These are phyloP conservation scores for Hemibagrus wyckioides DNA, from an alignment of 2,113 vertebrate genomes.

Conservation along the genomic window DNA sequence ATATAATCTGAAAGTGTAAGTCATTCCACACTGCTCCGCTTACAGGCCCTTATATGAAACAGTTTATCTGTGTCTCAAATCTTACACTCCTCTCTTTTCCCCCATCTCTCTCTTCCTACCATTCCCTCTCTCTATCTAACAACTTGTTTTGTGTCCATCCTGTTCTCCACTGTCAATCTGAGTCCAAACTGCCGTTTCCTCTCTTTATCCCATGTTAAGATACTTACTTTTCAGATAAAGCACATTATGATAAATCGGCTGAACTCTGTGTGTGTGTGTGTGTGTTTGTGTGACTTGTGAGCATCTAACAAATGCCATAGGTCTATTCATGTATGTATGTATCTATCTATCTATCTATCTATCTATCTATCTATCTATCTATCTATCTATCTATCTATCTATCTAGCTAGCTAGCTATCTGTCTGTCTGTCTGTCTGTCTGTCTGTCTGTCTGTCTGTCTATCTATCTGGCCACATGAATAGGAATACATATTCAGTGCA, in stretches of 20 bases:
- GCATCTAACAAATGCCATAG: slow-evolving; percentile 62
- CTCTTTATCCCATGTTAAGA: slow-evolving; percentile 83
- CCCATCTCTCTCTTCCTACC: background rate
- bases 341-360: background rate
- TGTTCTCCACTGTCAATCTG: slow-evolving; percentile 75
- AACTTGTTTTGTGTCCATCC: slow-evolving; percentile 64
- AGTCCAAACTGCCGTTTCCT: slow-evolving; percentile 78
- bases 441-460: too few species aligned
- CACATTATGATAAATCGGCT: slow-evolving; percentile 83
- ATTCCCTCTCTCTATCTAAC: slow-evolving; percentile 15
- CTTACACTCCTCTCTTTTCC: background rate
- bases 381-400: background rate
- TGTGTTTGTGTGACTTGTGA: slow-evolving; percentile 53
- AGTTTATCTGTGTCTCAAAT: background rate
- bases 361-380: background rate
- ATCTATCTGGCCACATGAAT: background rate
- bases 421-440: too few species aligned
- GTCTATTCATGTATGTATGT: background rate
- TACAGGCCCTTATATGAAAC: background rate
- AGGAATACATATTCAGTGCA: background rate
- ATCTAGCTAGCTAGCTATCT: background rate
- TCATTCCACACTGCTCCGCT: background rate
- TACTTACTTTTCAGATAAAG: slow-evolving; percentile 80
- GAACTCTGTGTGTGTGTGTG: slow-evolving; percentile 73
- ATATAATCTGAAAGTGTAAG: background rate